Percentiles rank a stretch among this genome's conserved stretches.
These are phyloP conservation scores for Danio albolineatus DNA, from an alignment of 2,797 vertebrate genomes.

Conservation along the genomic window DNA sequence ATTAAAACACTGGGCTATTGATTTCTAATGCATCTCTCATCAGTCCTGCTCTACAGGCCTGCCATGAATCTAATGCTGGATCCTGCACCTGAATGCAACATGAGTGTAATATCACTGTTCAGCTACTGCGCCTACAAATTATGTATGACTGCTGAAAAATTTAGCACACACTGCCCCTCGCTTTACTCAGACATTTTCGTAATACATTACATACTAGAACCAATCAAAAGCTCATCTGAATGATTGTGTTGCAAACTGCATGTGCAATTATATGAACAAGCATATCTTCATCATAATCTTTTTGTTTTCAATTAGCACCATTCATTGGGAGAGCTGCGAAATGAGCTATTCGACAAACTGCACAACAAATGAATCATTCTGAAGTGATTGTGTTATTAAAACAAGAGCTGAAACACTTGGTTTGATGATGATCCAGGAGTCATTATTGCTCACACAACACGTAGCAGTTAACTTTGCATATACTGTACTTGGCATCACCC, in stretches of 20 bases:
- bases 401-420: conserved; percentile 16
- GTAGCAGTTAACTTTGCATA: neutral
- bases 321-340: neutral
- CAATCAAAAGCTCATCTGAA: neutral
- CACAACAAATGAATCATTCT: conserved; percentile 2
- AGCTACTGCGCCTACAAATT: conserved; percentile 28
- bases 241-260: neutral
- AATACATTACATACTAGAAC: neutral
- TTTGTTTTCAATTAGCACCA: conserved; percentile 31
- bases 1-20: conserved; percentile 20
- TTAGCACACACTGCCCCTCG: conserved; percentile 15
- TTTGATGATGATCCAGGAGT: neutral
- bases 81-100: conserved; percentile 36
- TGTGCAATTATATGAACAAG: neutral
- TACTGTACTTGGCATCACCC: no score
- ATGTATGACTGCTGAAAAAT: conserved; percentile 42
- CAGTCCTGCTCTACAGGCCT: neutral
- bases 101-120: conserved; percentile 34
- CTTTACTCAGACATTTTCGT: conserved; percentile 23
- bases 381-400: conserved; percentile 10
- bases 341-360: conserved; percentile 5
- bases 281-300: conserved; percentile 21
- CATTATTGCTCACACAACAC: neutral
- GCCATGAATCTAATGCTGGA: neutral
- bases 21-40: conserved; percentile 35